Percentiles rank a stretch among this genome's conserved stretches.
Conservation (phyloP, 2,888 invertebrate genomes). For the Brachyopa scutellaris region DNA sequence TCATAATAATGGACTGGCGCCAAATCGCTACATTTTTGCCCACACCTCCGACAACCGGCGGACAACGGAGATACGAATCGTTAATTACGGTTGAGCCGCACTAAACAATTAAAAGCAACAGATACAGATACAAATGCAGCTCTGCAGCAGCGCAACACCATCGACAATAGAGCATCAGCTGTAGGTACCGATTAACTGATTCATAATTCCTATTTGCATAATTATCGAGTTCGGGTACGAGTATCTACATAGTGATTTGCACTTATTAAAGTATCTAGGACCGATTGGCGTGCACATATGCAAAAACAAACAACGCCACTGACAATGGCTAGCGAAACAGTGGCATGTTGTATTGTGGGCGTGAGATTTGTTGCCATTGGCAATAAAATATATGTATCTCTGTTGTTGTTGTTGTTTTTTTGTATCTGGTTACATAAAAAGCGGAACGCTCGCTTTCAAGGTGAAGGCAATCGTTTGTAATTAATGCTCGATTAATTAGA, state of each 20-base stretch:
- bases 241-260: conserved; percentile 22
- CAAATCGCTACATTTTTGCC: conserved; percentile 55
- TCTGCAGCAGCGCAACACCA: conserved; percentile 41
- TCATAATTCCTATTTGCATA: conserved; percentile 69
- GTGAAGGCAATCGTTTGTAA: conserved; percentile 64
- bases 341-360: conserved; percentile 62
- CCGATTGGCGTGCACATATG: conserved; percentile 34
- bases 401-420: no score
- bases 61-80: conserved; percentile 39
- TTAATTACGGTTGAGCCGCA: conserved; percentile 58
- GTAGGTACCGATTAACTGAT: conserved; percentile 55
- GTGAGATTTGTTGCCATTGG: conserved; percentile 66
- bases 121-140: conserved; percentile 37
- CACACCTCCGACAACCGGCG: conserved; percentile 51
- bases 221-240: conserved; percentile 55
- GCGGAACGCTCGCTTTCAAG: conserved; percentile 35
- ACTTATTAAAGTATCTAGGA: conserved; percentile 25
- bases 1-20: conserved; percentile 64
- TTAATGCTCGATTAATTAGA: conserved; percentile 58
- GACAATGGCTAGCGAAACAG: conserved; percentile 36
- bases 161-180: no score
- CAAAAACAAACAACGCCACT: conserved; percentile 42
- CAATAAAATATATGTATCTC: conserved; percentile 5
- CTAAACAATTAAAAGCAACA: conserved; percentile 61
- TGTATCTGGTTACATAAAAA: conserved; percentile 1